These are phyloP conservation scores for Tuberolachnus salignus DNA, from an alignment of 2,888 invertebrate species.

Conservation along the genomic window DNA sequence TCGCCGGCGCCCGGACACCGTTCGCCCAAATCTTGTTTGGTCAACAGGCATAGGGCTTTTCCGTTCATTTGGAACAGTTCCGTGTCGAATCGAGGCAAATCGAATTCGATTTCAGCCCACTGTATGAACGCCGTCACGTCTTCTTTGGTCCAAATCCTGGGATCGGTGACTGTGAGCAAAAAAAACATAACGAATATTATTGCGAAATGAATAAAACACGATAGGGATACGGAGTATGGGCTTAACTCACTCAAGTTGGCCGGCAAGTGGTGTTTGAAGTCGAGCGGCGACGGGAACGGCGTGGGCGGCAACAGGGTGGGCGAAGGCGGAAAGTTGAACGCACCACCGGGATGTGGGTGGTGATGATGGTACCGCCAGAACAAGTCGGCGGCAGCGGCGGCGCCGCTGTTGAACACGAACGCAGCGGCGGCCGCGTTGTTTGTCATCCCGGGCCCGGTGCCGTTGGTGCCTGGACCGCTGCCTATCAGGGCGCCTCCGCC, in stretches of 20 bases:
- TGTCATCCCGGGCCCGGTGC: constrained; percentile 18
- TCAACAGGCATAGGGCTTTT: constrained; percentile 90
- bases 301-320: constrained; percentile 65
- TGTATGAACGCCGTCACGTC: constrained; percentile 85
- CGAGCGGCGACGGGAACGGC: constrained; percentile 73
- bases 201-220: neutral
- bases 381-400: constrained; percentile 68
- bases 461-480: neutral
- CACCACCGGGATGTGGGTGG: constrained; percentile 57
- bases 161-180: constrained; percentile 73
- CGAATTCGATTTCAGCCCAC: constrained; percentile 92
- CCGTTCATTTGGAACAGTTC: constrained; percentile 97
- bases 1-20: constrained; percentile 93
- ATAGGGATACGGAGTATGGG: neutral
- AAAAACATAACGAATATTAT: neutral
- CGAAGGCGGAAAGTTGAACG: constrained; percentile 73
- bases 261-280: constrained; percentile 86
- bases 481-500: neutral
- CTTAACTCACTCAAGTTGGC: constrained; percentile 68
- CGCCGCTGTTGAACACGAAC: constrained; percentile 49
- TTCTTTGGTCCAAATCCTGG: constrained; percentile 87
- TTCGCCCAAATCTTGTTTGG: constrained; percentile 87
- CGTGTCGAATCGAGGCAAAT: constrained; percentile 87
- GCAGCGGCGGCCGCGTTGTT: constrained; percentile 50
- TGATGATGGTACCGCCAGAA: constrained; percentile 80